A percentile compares a stretch with the other conserved stretches of the same genome.
Conservation (phyloP, 2,888 invertebrate genomes). For the Tipula vernalis region DNA sequence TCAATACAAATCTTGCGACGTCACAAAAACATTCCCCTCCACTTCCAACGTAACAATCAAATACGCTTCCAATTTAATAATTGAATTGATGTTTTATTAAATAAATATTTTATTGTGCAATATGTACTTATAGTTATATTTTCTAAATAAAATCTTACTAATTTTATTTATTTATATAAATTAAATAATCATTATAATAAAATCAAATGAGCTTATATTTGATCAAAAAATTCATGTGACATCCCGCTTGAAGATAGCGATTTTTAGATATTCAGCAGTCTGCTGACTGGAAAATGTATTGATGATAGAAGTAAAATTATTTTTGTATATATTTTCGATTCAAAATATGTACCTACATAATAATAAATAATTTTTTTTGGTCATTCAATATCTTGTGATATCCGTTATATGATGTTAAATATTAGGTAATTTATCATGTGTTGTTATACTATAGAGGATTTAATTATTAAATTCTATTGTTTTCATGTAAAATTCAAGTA, state of each 20-base stretch:
- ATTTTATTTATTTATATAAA: not conserved
- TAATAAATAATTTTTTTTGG: not conserved
- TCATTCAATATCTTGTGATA: not conserved
- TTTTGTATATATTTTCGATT: not conserved
- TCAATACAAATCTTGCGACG: conserved; percentile 40
- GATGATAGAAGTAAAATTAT: not conserved
- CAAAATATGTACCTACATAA: not conserved
- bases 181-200: not conserved
- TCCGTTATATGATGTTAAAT: not conserved
- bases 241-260: not conserved
- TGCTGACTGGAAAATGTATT: not conserved
- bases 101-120: not conserved
- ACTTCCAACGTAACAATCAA: not conserved
- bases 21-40: conserved; percentile 20
- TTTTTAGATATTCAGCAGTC: not conserved
- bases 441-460: not conserved
- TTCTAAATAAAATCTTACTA: not conserved
- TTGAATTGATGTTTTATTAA: not conserved
- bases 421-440: not conserved
- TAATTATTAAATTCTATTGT: not conserved
- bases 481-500: not conserved
- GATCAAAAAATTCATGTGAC: not conserved
- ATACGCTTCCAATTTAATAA: not conserved
- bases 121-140: not conserved
- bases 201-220: not conserved